Evolutionary conservation across 2,113 vertebrate genomes (phyloP).

Genomic region (Toxostoma redivivum): DNA sequence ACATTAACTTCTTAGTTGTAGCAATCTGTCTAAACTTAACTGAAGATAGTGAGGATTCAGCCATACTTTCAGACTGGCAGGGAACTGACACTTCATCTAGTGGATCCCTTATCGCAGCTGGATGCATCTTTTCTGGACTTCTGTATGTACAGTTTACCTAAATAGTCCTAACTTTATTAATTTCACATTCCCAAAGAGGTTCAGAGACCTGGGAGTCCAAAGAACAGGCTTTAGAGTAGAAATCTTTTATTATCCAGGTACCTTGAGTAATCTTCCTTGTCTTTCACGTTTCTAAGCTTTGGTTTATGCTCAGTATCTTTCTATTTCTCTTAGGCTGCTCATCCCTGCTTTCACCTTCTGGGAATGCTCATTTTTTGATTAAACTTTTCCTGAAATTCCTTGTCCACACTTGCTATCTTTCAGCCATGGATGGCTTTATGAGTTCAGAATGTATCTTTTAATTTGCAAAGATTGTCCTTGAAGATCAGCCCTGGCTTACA

Average conservation of each 20-base stretch:
- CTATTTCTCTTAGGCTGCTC: neutral
- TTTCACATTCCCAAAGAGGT: neutral
- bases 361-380: neutral
- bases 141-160: neutral
- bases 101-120: neutral
- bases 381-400: neutral
- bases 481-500: neutral
- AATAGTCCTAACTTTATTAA: neutral
- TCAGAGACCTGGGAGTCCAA: neutral
- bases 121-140: neutral
- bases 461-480: neutral
- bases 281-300: neutral
- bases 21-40: neutral
- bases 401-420: neutral
- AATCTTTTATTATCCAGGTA: neutral
- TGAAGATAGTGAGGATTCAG: neutral
- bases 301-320: neutral
- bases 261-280: neutral
- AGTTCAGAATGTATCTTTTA: neutral
- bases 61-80: neutral
- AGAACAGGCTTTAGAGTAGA: neutral
- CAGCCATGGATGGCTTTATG: fast-evolving
- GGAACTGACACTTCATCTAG: neutral
- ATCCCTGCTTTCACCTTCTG: neutral
- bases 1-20: neutral